Evolutionary conservation across 2,888 invertebrate species (phyloP).

Genomic region (Trilocha varians): DNA sequence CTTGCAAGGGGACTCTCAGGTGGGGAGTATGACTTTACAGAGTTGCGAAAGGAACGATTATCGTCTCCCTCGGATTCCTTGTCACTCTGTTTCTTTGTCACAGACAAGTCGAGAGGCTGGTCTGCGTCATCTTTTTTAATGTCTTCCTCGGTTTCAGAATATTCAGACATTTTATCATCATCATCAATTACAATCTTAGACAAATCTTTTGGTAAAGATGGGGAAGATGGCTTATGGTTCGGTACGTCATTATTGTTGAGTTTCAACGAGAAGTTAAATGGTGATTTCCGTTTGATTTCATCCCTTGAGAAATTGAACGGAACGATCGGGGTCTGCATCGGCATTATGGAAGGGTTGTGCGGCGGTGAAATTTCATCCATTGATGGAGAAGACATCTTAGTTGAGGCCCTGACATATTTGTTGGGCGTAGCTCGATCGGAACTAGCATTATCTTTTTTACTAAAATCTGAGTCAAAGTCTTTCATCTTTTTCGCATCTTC

Average conservation of each 20-base stretch:
- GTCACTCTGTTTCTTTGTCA: slow-evolving; percentile 69
- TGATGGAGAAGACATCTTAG: slow-evolving; percentile 78
- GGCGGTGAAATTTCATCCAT: slow-evolving; percentile 77
- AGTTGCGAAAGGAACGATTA: slow-evolving; percentile 55
- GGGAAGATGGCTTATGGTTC: slow-evolving; percentile 35
- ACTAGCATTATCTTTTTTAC: slow-evolving; percentile 37
- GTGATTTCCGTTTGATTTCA: slow-evolving; percentile 48
- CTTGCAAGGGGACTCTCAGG: slow-evolving; percentile 53
- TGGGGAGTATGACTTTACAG: slow-evolving; percentile 60
- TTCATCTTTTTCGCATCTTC: slow-evolving; percentile 54
- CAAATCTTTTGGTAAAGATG: slow-evolving; percentile 48
- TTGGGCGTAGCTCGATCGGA: slow-evolving; percentile 73
- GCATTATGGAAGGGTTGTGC: slow-evolving; percentile 78
- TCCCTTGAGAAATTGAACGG: slow-evolving; percentile 47
- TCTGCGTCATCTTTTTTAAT: slow-evolving; percentile 67
- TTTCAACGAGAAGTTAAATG: slow-evolving; percentile 49
- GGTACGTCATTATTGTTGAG: slow-evolving; percentile 42
- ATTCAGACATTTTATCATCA: slow-evolving; percentile 45
- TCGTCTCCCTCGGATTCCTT: slow-evolving; percentile 58
- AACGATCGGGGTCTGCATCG: slow-evolving; percentile 51
- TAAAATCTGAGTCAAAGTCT: slow-evolving; percentile 42
- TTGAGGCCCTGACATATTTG: slow-evolving; percentile 46
- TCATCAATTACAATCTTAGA: slow-evolving; percentile 41
- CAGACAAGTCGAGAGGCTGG: slow-evolving; percentile 83
- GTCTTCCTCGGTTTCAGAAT: slow-evolving; percentile 52